phyloP scores from a whole-genome alignment of 2,797 vertebrate species.

The Coccyzus lansbergi region DNA sequence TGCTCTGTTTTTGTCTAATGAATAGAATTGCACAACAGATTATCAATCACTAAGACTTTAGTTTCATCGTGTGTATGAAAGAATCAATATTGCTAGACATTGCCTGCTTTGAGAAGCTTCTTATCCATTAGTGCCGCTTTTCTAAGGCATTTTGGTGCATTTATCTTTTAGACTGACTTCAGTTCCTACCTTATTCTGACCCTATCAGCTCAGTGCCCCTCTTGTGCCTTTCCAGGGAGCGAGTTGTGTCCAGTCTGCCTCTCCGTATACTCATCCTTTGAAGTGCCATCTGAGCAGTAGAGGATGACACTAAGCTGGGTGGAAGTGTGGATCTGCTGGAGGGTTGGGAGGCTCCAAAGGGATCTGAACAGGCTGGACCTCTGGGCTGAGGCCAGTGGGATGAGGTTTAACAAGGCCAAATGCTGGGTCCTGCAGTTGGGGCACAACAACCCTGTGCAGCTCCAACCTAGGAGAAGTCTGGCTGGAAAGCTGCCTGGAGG shows the following conservation, averaged over 20 bases:
- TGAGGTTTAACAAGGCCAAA: too few relatives aligned
- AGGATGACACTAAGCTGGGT: too few relatives aligned
- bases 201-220: neutral
- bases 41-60: conserved; percentile 51
- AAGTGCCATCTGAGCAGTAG: neutral
- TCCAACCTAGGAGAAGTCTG: too few relatives aligned
- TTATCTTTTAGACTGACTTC: neutral
- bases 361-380: too few relatives aligned
- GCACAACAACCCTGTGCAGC: too few relatives aligned
- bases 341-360: too few relatives aligned
- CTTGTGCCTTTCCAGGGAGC: neutral
- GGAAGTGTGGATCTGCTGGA: too few relatives aligned
- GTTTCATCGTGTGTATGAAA: conserved; percentile 23
- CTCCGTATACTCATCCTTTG: neutral
- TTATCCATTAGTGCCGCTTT: neutral
- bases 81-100: conserved; percentile 10
- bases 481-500: too few relatives aligned
- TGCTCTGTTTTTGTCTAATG: conserved; percentile 50
- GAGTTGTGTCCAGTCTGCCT: neutral
- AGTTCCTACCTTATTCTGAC: neutral
- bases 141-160: neutral
- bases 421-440: too few relatives aligned
- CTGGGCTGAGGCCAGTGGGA: too few relatives aligned
- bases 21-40: conserved; percentile 49
- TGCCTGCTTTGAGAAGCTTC: neutral